phyloP scores from a whole-genome alignment of 2,888 invertebrate species.

The Philaethria dido region DNA sequence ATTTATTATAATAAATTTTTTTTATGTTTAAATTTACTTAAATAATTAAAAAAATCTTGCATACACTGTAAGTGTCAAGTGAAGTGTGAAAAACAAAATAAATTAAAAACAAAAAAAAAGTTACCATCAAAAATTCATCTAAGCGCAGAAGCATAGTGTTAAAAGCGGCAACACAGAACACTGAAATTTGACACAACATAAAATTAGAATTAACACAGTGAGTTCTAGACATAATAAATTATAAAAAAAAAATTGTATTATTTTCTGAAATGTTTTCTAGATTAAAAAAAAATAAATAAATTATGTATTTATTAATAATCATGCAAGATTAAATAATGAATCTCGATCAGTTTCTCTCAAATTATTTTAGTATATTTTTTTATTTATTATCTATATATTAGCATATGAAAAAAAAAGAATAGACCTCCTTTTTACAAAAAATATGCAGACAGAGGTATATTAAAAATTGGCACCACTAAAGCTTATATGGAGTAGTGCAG shows the following conservation, averaged over 20 bases:
- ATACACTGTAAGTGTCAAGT: background rate
- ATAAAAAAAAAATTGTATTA: background rate
- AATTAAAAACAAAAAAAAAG: constrained; percentile 36
- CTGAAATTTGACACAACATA: constrained; percentile 41
- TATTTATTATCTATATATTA: too few relatives aligned
- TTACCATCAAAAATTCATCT: constrained; percentile 42
- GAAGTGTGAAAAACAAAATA: constrained; percentile 12
- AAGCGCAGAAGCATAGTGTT: constrained; percentile 42
- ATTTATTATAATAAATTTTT: background rate
- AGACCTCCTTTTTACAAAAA: too few relatives aligned
- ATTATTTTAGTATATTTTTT: too few relatives aligned
- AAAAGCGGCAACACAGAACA: constrained; percentile 43
- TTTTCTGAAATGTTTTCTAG: too few relatives aligned
- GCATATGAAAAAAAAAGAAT: too few relatives aligned
- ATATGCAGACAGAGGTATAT: too few relatives aligned
- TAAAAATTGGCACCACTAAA: too few relatives aligned
- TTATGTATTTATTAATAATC: too few relatives aligned
- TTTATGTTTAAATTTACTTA: background rate
- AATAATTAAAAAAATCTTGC: background rate
- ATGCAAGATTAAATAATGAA: too few relatives aligned
- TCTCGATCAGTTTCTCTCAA: too few relatives aligned
- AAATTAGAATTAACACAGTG: constrained; percentile 25
- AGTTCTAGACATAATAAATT: background rate
- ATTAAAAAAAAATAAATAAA: background rate
- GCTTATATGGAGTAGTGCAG: too few relatives aligned